Base-by-base conservation (phyloP, 2,888 invertebrate species). In the Cyrtodaria siliqua region DNA sequence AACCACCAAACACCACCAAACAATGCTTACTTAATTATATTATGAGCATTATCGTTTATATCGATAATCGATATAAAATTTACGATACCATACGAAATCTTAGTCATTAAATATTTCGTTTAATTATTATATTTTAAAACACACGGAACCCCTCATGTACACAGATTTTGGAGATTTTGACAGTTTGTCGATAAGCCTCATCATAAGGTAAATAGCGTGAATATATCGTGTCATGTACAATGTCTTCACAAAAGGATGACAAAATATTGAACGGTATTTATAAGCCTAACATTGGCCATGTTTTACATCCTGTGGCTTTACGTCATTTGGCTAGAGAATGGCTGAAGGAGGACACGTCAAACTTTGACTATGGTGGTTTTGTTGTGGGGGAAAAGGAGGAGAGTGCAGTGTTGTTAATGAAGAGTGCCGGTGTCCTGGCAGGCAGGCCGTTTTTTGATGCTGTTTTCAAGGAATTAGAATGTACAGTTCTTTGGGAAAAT, bases 401-500 rank as follows among this genome's bases (percentile, higher is more conserved):
- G 56, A 86, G 80, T 0, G 92, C 91, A 1, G 84, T 90, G 0
- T 57, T 92, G 26, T 63, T 92, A 24, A 84, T 90, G 73, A 92
- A 92, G 75, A 86, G 87, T 60, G 71, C 86, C 9, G 93, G 93
- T 0, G 90, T 93, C 23, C 67, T 93, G 14, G 93, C 93, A 1
- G 93, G 93, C 0, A 75, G 85, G 42, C 93, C 93, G 0, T 94
- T 94, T 80, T 90, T 92, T 49, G 90, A 93, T 64, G 92, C 93
- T 9, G 77, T 94, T 0, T 93, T 93, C 70, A 75, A 88, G 50
- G 92, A 92, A 79, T 76, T 93, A 16, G 91, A 90, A 26, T 92
- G 93, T 69, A 60, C 49, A 6, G 90, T 93, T 6, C 71, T 86
- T 12, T 93, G 93, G 93, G 69, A 84, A 40, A 84, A 75, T 38